Evolutionary conservation across 2,888 invertebrate genomes (phyloP).

Genomic region (Mystacides longicornis): DNA sequence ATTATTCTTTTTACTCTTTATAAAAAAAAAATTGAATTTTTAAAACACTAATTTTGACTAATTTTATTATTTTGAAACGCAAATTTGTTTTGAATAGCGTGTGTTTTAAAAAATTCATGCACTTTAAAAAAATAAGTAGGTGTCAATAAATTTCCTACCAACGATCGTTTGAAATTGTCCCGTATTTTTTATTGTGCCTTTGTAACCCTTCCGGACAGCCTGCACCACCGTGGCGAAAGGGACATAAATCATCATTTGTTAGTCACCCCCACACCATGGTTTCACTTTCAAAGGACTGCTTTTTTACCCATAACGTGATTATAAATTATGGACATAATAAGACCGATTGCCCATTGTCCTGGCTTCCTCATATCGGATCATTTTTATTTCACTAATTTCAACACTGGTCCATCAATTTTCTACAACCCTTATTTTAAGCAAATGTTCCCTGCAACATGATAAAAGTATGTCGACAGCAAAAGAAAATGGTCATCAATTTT

Average conservation of each 20-base stretch:
- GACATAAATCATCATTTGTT: constrained; percentile 21
- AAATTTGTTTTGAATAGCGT: too few relatives aligned
- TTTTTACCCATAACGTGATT: background rate
- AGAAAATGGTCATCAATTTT: too few relatives aligned
- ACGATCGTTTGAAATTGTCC: background rate
- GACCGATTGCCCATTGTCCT: background rate
- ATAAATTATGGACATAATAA: constrained; percentile 19
- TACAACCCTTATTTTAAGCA: too few relatives aligned
- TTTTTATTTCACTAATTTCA: background rate
- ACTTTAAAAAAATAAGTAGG: too few relatives aligned
- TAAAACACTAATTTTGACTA: too few relatives aligned
- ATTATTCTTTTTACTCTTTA: too few relatives aligned
- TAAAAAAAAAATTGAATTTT: too few relatives aligned
- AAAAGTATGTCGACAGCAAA: too few relatives aligned
- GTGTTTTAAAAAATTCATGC: too few relatives aligned
- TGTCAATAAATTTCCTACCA: background rate
- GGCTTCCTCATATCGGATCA: background rate
- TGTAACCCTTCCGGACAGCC: constrained; percentile 3
- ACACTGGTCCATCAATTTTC: too few relatives aligned
- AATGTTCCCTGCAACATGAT: too few relatives aligned
- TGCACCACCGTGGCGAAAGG: constrained; percentile 22
- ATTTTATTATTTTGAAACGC: too few relatives aligned
- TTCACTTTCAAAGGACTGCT: constrained; percentile 19
- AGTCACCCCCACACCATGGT: constrained; percentile 14
- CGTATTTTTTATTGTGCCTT: background rate